phyloP scores from a whole-genome alignment of 2,797 vertebrate species.

The Hypotaenidia philippensis region DNA sequence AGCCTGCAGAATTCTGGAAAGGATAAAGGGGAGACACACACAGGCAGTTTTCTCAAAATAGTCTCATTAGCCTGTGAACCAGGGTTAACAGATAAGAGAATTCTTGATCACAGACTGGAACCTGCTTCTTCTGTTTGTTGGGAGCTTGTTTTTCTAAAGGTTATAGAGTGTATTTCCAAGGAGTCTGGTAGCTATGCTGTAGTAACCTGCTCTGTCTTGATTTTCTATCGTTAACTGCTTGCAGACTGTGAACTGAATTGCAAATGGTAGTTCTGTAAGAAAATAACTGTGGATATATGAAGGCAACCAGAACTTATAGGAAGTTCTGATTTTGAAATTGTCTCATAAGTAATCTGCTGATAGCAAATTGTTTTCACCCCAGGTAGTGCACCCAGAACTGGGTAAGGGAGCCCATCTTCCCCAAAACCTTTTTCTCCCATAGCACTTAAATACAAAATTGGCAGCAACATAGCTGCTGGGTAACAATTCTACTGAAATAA shows the following conservation, averaged over 20 bases:
- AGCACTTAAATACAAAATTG: neutral
- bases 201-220: neutral
- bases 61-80: neutral
- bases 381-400: neutral
- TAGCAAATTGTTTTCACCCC: neutral
- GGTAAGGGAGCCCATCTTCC: neutral
- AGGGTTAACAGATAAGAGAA: slow-evolving; percentile 11
- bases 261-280: neutral
- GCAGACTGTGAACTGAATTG: neutral
- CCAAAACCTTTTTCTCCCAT: neutral
- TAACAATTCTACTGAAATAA: neutral
- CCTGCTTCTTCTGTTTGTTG: slow-evolving; percentile 24
- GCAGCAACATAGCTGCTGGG: neutral
- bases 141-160: slow-evolving; percentile 33
- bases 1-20: neutral
- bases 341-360: neutral
- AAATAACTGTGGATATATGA: neutral
- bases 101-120: slow-evolving; percentile 3
- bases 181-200: neutral
- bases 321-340: neutral
- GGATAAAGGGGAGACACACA: neutral
- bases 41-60: neutral
- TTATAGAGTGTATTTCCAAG: neutral
- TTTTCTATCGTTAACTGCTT: neutral
- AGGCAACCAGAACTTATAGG: neutral